Percentiles rank a stretch among this genome's conserved stretches.
phyloP scores from a whole-genome alignment of 2,113 vertebrate species.

The Rafetus swinhoei region DNA sequence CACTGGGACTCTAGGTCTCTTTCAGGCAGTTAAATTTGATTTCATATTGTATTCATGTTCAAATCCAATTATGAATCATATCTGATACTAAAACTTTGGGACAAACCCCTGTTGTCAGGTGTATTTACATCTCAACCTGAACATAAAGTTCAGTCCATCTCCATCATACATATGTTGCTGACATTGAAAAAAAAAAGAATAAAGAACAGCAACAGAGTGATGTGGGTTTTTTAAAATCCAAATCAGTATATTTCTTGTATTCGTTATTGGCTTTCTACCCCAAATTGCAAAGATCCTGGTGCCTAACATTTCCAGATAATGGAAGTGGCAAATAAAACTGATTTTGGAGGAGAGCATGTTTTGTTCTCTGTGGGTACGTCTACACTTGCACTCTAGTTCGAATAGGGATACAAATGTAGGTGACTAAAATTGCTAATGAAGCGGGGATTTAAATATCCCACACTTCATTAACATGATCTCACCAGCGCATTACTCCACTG shows the following conservation, averaged over 20 bases:
- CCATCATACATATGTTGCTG: neutral
- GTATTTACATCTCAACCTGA: neutral
- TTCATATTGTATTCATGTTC: neutral
- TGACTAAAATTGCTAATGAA: no score
- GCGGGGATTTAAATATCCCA: no score
- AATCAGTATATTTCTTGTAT: neutral
- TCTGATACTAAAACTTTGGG: conserved; percentile 15
- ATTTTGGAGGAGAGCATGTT: neutral
- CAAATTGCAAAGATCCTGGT: neutral
- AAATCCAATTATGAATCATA: conserved; percentile 10
- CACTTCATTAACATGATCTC: no score
- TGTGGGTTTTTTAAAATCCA: neutral
- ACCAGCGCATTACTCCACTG: no score
- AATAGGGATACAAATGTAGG: no score
- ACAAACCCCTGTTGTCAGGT: neutral
- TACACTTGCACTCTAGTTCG: no score
- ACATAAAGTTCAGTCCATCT: neutral
- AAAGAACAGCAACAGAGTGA: no score
- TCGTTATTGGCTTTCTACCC: neutral
- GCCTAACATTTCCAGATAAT: neutral
- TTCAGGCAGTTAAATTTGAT: neutral
- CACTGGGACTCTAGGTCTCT: neutral
- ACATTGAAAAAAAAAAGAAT: neutral
- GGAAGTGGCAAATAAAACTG: neutral
- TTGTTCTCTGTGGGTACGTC: neutral